Percentiles rank a stretch among this genome's conserved stretches.
Evolutionary conservation across 2,113 vertebrate genomes (phyloP).

Genomic region (Gymnarchus niloticus): DNA sequence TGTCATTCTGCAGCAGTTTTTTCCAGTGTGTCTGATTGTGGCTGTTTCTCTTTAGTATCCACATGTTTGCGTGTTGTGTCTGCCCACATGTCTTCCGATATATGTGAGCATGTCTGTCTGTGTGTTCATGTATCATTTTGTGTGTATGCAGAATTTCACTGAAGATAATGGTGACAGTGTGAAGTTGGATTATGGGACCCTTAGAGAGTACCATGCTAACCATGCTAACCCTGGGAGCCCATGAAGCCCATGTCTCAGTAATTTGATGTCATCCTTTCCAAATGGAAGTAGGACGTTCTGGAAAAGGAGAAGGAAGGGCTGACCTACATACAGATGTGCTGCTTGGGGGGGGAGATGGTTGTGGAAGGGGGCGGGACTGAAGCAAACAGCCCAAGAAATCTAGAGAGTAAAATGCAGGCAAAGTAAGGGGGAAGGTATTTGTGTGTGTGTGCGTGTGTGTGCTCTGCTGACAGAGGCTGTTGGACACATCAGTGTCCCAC

Average conservation of each 20-base stretch:
- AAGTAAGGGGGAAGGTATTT: slow-evolving; percentile 30
- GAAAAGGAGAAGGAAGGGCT: slow-evolving; percentile 37
- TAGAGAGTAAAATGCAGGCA: slow-evolving; percentile 33
- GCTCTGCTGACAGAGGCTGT: not conserved
- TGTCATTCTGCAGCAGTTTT: too few relatives aligned
- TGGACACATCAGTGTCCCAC: slow-evolving; percentile 5
- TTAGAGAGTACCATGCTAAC: not conserved
- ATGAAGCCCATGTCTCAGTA: not conserved
- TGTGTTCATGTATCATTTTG: slow-evolving; percentile 8
- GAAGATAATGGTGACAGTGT: slow-evolving; percentile 20
- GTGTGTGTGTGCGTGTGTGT: not conserved
- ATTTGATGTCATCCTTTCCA: slow-evolving; percentile 61
- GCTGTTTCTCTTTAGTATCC: not conserved
- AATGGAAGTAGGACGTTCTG: slow-evolving; percentile 66
- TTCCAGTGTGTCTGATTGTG: not conserved
- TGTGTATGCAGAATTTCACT: slow-evolving; percentile 31
- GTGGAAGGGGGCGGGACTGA: slow-evolving; percentile 34
- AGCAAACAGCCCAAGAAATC: slow-evolving; percentile 30
- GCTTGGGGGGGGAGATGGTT: slow-evolving; percentile 47
- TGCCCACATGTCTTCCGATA: not conserved
- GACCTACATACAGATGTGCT: slow-evolving; percentile 72
- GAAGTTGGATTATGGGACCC: slow-evolving; percentile 6
- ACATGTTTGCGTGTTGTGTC: not conserved
- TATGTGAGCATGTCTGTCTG: not conserved
- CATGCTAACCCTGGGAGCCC: not conserved